A percentile compares a stretch with the other conserved stretches of the same genome.
These are phyloP conservation scores for Argyrosomus japonicus DNA, from an alignment of 2,113 vertebrate species.

Conservation along the genomic window DNA sequence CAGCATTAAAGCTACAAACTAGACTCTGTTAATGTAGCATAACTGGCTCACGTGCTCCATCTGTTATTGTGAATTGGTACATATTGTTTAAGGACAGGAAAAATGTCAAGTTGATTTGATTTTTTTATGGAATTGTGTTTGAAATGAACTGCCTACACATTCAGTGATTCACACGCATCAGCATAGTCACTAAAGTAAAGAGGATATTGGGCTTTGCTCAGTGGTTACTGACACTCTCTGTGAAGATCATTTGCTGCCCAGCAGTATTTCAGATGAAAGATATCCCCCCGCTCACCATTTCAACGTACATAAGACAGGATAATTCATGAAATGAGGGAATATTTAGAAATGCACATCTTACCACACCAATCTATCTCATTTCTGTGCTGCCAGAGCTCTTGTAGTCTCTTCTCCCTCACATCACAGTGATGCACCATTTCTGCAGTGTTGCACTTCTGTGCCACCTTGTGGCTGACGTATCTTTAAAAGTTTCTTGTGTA, in stretches of 20 bases:
- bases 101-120: neutral
- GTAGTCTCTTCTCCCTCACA: neutral
- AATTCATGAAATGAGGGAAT: neutral
- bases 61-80: neutral
- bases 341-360: neutral
- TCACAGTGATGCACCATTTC: constrained; percentile 30
- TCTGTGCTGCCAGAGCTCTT: constrained; percentile 1
- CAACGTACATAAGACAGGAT: neutral
- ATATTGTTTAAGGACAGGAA: neutral
- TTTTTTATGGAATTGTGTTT: neutral
- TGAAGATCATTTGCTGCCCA: neutral
- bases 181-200: neutral
- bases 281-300: too few relatives aligned
- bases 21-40: neutral
- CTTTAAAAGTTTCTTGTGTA: neutral
- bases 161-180: neutral
- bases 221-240: neutral
- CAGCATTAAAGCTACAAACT: neutral
- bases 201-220: neutral
- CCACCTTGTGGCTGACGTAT: constrained; percentile 53
- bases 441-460: constrained; percentile 26
- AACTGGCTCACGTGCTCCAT: neutral
- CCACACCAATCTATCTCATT: neutral
- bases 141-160: neutral
- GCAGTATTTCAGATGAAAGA: neutral